These are phyloP conservation scores for Drosophila repletoides DNA, from an alignment of 1,140 invertebrate genomes.

Conservation along the genomic window DNA sequence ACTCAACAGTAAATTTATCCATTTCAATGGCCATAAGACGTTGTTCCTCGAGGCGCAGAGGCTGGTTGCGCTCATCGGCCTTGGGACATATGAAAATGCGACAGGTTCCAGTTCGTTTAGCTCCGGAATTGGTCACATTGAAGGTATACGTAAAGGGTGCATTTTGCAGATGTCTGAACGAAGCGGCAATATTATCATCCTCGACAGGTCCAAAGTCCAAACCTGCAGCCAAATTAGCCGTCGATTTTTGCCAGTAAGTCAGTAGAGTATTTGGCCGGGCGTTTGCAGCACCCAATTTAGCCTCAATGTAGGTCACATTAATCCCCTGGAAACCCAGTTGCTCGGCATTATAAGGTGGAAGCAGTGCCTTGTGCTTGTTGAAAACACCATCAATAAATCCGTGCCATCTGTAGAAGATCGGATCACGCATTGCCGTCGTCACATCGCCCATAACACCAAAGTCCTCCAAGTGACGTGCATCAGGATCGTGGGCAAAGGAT, in stretches of 20 bases:
- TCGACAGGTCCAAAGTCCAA: slow-evolving; percentile 84
- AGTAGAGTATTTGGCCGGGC: slow-evolving; percentile 81
- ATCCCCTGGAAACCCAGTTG: slow-evolving; percentile 79
- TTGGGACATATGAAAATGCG: slow-evolving; percentile 86
- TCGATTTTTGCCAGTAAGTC: slow-evolving; percentile 86
- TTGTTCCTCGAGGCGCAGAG: slow-evolving; percentile 83
- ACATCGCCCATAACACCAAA: slow-evolving; percentile 87
- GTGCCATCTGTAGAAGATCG: slow-evolving; percentile 89
- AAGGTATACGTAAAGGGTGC: slow-evolving; percentile 85
- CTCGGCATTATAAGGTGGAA: slow-evolving; percentile 85
- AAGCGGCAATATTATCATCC: slow-evolving; percentile 84
- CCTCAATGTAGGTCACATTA: slow-evolving; percentile 75
- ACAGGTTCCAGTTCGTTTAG: slow-evolving; percentile 83
- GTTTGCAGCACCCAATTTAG: slow-evolving; percentile 74
- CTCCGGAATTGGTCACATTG: slow-evolving; percentile 81
- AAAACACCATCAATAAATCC: slow-evolving; percentile 86
- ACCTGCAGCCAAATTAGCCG: slow-evolving; percentile 85
- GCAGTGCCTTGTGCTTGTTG: slow-evolving; percentile 85
- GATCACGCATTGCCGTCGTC: slow-evolving; percentile 88
- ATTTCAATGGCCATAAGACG: slow-evolving; percentile 84
- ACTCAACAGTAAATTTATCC: slow-evolving; percentile 84
- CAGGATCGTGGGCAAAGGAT: slow-evolving; percentile 86
- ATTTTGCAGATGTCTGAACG: slow-evolving; percentile 87
- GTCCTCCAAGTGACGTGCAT: slow-evolving; percentile 84
- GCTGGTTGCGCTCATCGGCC: slow-evolving; percentile 83